Percentiles rank a stretch among this genome's conserved stretches.
phyloP scores from a whole-genome alignment of 2,113 vertebrate genomes.

The Poeciliopsis retropinna region DNA sequence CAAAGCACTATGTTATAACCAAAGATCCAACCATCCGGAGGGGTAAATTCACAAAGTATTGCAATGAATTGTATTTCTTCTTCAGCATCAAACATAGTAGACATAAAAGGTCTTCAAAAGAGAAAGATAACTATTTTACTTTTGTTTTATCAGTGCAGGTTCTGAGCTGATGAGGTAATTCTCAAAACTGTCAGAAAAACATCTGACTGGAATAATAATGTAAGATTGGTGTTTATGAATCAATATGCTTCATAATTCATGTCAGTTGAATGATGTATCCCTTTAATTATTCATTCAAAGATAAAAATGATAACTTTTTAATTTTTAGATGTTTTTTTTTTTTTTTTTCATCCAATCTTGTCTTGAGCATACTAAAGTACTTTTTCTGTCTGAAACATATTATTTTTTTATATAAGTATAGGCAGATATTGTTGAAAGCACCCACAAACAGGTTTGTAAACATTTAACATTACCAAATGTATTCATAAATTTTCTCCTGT shows the following conservation, averaged over 20 bases:
- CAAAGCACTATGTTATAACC: conserved; percentile 24
- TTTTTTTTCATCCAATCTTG: background rate
- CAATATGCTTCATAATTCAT: background rate
- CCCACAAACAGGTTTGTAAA: no score
- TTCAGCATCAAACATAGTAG: background rate
- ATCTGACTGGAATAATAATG: no score
- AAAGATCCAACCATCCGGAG: conserved; percentile 10
- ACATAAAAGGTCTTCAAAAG: no score
- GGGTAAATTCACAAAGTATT: conserved; percentile 20
- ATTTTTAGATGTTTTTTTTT: background rate
- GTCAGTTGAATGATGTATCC: background rate
- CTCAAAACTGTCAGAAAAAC: no score
- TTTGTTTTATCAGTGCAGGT: no score
- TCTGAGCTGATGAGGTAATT: no score
- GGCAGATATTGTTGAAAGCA: background rate
- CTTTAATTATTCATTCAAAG: background rate
- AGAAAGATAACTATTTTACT: no score
- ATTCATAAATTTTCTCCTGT: background rate
- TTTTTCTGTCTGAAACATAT: background rate
- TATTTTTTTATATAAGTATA: background rate
- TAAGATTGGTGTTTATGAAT: no score
- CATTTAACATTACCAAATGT: no score
- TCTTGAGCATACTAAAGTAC: no score
- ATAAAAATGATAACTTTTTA: background rate
- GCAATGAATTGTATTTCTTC: background rate